Conservation (phyloP, 2,797 vertebrate genomes). For the Phyllotis vaccarum region DNA sequence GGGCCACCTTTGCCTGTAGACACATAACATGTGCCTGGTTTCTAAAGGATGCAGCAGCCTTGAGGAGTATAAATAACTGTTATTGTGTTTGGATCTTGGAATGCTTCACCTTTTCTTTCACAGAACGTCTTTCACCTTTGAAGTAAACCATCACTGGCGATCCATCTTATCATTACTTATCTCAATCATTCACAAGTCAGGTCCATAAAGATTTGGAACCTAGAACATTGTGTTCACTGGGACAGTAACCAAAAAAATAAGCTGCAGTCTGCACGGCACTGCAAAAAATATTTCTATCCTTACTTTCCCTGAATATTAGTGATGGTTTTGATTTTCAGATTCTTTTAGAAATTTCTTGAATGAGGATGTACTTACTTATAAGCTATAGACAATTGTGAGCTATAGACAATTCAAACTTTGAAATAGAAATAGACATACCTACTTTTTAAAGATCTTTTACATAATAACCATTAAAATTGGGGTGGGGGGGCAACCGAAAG, state of each 20-base stretch:
- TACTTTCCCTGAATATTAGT: not conserved
- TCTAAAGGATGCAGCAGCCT: not conserved
- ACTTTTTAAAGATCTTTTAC: conserved; percentile 19
- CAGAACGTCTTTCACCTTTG: conserved; percentile 12
- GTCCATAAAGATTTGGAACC: not conserved
- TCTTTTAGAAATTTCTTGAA: conserved; percentile 37
- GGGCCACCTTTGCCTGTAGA: not conserved
- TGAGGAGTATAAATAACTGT: not conserved
- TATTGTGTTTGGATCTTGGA: not conserved
- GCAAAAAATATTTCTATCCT: not conserved
- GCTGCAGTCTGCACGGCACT: not conserved
- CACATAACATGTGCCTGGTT: not conserved
- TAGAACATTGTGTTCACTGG: not conserved
- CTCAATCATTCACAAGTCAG: conserved; percentile 9
- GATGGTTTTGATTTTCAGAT: not conserved
- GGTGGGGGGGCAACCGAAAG: not conserved
- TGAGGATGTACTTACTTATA: not conserved
- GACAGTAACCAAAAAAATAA: not conserved
- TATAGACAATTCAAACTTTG: conserved; percentile 48
- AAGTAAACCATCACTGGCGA: not conserved
- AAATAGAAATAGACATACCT: conserved; percentile 33
- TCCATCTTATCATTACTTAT: not conserved
- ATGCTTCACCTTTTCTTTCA: not conserved
- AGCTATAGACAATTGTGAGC: conserved; percentile 8
- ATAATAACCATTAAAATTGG: not conserved